phyloP scores from a whole-genome alignment of 2,888 invertebrate species.

The Tetanocera ferruginea region DNA sequence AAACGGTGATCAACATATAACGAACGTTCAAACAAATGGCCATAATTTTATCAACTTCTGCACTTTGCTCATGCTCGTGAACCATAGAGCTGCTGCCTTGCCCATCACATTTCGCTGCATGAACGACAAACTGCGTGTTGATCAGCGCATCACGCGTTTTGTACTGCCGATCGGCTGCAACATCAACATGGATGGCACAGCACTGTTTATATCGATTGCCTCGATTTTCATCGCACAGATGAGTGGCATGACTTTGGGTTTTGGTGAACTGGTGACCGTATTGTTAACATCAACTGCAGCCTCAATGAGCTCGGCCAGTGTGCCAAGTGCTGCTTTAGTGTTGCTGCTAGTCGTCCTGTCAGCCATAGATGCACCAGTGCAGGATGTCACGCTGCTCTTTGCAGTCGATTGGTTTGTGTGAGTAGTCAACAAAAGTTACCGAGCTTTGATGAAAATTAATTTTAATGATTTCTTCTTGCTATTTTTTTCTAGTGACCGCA shows the following conservation, averaged over 20 bases:
- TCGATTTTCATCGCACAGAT: constrained; percentile 89
- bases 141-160: constrained; percentile 86
- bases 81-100: constrained; percentile 84
- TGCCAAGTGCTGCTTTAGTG: constrained; percentile 88
- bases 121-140: constrained; percentile 86
- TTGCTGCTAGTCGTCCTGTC: constrained; percentile 84
- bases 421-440: constrained; percentile 69
- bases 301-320: constrained; percentile 89
- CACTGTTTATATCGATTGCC: constrained; percentile 89
- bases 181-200: constrained; percentile 94
- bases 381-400: constrained; percentile 85
- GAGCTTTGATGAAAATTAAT: neutral
- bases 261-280: constrained; percentile 88
- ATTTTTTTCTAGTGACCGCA: constrained; percentile 79
- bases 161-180: constrained; percentile 92
- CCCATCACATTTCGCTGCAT: constrained; percentile 89
- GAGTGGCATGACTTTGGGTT: constrained; percentile 83
- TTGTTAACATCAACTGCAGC: constrained; percentile 87
- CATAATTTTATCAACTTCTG: neutral
- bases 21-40: constrained; percentile 42
- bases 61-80: neutral
- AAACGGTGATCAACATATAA: constrained; percentile 44
- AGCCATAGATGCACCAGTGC: constrained; percentile 84
- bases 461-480: neutral
- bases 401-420: constrained; percentile 94